phyloP scores from a whole-genome alignment of 2,797 vertebrate genomes.

The Mus spretus region DNA sequence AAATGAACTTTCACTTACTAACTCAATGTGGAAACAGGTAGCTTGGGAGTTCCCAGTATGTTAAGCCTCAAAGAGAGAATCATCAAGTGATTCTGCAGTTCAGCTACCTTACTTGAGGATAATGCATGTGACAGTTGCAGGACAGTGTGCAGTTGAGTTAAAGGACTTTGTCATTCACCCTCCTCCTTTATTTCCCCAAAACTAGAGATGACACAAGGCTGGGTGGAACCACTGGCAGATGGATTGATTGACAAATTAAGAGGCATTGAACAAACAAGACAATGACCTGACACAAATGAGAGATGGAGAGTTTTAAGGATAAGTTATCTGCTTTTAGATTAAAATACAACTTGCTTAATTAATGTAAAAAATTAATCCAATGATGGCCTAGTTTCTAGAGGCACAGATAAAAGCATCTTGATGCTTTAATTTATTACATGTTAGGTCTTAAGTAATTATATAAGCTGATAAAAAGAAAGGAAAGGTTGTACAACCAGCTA shows the following conservation, averaged over 20 bases:
- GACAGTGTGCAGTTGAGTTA: neutral
- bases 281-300: conserved; percentile 44
- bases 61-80: conserved; percentile 12
- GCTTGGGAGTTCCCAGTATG: conserved; percentile 26
- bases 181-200: neutral
- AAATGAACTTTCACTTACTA: conserved; percentile 65
- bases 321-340: conserved; percentile 24
- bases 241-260: conserved; percentile 52
- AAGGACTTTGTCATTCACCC: neutral
- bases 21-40: conserved; percentile 2
- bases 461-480: neutral
- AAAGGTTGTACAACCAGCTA: neutral
- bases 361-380: conserved; percentile 8
- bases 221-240: neutral
- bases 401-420: conserved; percentile 5
- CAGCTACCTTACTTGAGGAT: conserved; percentile 24
- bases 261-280: conserved; percentile 39
- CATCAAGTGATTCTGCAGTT: conserved; percentile 31
- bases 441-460: conserved; percentile 37
- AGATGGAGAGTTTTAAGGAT: neutral
- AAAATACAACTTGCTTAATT: conserved; percentile 53
- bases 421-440: conserved; percentile 5
- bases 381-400: conserved; percentile 14
- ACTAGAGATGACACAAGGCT: conserved; percentile 37
- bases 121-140: neutral